These are phyloP conservation scores for Psittacara wagleri DNA, from an alignment of 2,113 vertebrate genomes.

Conservation along the genomic window DNA sequence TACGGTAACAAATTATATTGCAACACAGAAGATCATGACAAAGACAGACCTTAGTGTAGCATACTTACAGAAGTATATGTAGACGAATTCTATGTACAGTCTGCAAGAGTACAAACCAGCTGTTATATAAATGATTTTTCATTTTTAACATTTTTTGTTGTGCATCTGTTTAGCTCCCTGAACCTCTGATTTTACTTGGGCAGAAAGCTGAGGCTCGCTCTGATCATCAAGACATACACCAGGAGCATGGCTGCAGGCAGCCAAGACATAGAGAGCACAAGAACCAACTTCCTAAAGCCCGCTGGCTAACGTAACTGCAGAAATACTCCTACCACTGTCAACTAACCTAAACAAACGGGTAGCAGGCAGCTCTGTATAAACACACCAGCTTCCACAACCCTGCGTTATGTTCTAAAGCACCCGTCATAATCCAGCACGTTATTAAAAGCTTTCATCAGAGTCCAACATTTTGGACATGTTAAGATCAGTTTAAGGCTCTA, in stretches of 20 bases:
- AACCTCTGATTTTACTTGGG: neutral
- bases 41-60: neutral
- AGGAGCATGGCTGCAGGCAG: neutral
- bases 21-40: neutral
- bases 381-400: accelerated
- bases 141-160: neutral
- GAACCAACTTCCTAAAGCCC: accelerated
- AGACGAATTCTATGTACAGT: accelerated
- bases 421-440: accelerated
- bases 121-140: neutral
- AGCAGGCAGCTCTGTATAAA: neutral
- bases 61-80: accelerated
- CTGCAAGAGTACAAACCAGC: neutral
- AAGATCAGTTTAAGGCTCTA: neutral
- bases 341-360: neutral
- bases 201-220: neutral
- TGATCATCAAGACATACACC: neutral
- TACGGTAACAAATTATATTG: neutral
- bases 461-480: accelerated
- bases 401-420: accelerated
- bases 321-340: accelerated
- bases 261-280: neutral
- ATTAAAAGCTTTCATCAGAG: accelerated
- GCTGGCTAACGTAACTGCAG: neutral
- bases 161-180: neutral